phyloP scores from a whole-genome alignment of 2,113 vertebrate species.

The Chroicocephalus ridibundus region DNA sequence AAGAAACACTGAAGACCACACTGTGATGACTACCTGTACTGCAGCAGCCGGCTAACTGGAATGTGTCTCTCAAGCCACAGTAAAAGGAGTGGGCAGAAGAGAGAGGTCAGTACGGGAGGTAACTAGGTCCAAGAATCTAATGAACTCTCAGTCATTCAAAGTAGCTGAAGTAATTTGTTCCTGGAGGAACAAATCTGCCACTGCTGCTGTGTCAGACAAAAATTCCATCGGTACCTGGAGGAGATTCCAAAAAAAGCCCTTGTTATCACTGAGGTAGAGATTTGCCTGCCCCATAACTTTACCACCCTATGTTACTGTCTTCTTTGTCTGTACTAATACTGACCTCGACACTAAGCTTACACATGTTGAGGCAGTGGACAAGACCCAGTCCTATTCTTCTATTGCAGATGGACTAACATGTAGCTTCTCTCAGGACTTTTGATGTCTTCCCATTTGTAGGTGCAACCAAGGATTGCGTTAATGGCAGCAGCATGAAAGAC shows the following conservation, averaged over 20 bases:
- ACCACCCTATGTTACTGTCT: not conserved
- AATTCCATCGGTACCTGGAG: not conserved
- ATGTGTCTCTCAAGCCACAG: not conserved
- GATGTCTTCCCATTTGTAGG: not conserved
- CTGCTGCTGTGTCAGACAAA: not conserved
- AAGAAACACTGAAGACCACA: not conserved
- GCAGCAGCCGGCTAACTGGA: not conserved
- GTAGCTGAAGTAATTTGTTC: not conserved
- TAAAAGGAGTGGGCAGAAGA: not conserved
- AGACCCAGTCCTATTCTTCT: not conserved
- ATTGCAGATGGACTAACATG: not conserved
- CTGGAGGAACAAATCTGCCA: not conserved
- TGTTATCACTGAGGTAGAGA: not conserved
- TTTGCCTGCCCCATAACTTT: not conserved
- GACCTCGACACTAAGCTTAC: not conserved
- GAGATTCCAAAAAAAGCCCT: not conserved
- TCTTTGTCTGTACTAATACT: not conserved
- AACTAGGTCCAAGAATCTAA: not conserved
- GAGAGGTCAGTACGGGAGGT: not conserved
- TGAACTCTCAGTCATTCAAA: not conserved
- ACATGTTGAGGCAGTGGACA: not conserved
- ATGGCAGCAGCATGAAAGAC: not conserved
- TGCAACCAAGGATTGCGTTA: not conserved
- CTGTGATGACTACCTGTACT: not conserved
- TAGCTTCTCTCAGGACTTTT: not conserved